Evolutionary conservation across 2,113 vertebrate genomes (phyloP).

Genomic region (Manacus vitellinus): DNA sequence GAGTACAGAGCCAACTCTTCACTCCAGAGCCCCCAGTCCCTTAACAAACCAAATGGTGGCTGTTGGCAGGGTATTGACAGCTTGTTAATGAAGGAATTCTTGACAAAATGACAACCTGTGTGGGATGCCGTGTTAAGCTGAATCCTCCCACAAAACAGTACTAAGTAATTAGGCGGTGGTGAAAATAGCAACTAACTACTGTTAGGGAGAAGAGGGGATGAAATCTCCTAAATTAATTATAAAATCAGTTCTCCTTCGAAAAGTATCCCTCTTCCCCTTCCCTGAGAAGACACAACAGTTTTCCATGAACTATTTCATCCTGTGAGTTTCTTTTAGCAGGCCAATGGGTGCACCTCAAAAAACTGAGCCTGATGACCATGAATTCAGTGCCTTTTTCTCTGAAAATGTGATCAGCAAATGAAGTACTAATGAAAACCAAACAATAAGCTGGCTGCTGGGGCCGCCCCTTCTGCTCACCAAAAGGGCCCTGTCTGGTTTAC

Average conservation of each 20-base stretch:
- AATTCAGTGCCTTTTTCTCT: not conserved
- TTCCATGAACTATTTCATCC: not conserved
- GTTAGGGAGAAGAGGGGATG: not conserved
- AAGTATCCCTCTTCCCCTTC: not conserved
- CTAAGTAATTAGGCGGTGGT: conserved; percentile 73
- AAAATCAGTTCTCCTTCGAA: conserved; percentile 14
- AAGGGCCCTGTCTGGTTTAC: not conserved
- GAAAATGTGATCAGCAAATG: not conserved
- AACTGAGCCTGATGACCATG: fast-evolving
- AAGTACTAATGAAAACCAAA: not conserved
- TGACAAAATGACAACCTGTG: conserved; percentile 83
- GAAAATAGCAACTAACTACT: conserved; percentile 75
- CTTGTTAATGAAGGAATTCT: conserved; percentile 83
- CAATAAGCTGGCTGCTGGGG: not conserved
- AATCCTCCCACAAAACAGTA: conserved; percentile 67
- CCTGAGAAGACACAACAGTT: not conserved
- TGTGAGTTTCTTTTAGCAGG: not conserved
- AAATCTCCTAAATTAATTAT: conserved; percentile 47
- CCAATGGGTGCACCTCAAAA: not conserved
- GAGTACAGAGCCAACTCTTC: conserved; percentile 73
- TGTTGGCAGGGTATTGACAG: conserved; percentile 81
- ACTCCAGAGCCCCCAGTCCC: conserved; percentile 72
- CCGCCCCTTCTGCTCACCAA: not conserved
- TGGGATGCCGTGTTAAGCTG: conserved; percentile 71
- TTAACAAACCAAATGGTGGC: conserved; percentile 79